phyloP scores from a whole-genome alignment of 2,113 vertebrate genomes.

The Anoura caudifer region DNA sequence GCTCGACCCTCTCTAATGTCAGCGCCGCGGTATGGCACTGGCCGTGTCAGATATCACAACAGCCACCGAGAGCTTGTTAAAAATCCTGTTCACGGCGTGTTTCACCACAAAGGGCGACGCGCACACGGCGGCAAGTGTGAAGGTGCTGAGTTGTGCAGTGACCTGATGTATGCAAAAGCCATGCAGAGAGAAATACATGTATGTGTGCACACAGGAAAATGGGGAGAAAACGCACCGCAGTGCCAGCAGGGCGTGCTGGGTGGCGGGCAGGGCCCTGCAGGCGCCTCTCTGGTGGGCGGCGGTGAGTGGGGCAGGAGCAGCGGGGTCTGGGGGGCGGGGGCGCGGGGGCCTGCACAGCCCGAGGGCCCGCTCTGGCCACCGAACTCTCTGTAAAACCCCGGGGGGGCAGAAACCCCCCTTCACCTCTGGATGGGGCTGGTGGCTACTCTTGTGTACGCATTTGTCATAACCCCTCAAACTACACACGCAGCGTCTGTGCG shows the following conservation, averaged over 20 bases:
- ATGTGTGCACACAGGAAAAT: not conserved
- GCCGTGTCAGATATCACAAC: not conserved
- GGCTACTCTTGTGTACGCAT: not conserved
- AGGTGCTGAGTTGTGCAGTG: not conserved
- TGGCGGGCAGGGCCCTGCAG: accelerated
- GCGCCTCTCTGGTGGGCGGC: accelerated
- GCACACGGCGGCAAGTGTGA: not conserved
- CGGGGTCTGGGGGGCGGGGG: no score
- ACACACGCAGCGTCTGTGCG: not conserved
- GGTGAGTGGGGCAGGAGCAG: accelerated
- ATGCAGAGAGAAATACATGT: no score
- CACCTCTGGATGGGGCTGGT: not conserved
- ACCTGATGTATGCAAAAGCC: not conserved
- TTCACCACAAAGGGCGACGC: not conserved
- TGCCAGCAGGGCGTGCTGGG: not conserved
- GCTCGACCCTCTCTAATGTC: not conserved
- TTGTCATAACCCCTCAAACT: not conserved
- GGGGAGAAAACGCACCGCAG: not conserved
- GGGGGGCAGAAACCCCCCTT: not conserved
- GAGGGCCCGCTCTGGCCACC: accelerated
- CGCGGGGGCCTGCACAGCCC: not conserved
- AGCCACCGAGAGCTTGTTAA: not conserved
- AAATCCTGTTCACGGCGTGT: not conserved
- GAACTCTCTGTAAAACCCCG: not conserved
- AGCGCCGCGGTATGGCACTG: not conserved